Base-by-base conservation (phyloP, 1,140 invertebrate species). In the Macrostomum lignano region DNA sequence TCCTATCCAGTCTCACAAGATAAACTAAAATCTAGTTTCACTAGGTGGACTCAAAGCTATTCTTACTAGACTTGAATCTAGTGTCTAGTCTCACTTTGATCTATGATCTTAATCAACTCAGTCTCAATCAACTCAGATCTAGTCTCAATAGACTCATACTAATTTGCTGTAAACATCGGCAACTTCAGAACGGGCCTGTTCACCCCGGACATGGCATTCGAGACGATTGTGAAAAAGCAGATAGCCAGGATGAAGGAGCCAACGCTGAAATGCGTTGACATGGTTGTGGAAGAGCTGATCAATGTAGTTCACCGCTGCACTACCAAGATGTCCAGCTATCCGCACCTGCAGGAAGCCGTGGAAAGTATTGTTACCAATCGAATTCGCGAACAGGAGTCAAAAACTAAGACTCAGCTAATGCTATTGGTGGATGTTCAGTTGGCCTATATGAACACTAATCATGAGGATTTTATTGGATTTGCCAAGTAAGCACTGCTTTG, bases 141-240 rank as follows among this genome's bases (percentile, higher is more conserved):
- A n/a, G n/a, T n/a, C n/a, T n/a, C n/a, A n/a, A n/a, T n/a, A n/a
- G n/a, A n/a, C n/a, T n/a, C n/a, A n/a, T n/a, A n/a, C n/a, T n/a
- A n/a, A n/a, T n/a, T n/a, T n/a, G n/a, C n/a, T n/a, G n/a, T n/a
- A n/a, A n/a, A n/a, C n/a, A n/a, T n/a, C n/a, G n/a, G n/a, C 14
- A 11, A 6, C 15, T 32, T 15, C 31, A 62, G 60, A 81, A 60
- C 79, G 93, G 38, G 88, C 88, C 54, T 65, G 96, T 10, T 98
- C 96, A 57, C 96, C 88, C 91, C 91, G 13, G 91, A 98, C 55
- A 91, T 93, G 81, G 91, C 91, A 24, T 98, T 98, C 60, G 91
- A 98, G 62, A 82, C 82, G 21, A 96, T 96, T 49, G 88, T 96
- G 1, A 96, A 96, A 60, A 86, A 86, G 52, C 86, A 98, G 65